Evolutionary conservation across 2,888 invertebrate species (phyloP), one percentile per base, ranked within the genome.

Genomic region (Azorinus chamasolen): DNA sequence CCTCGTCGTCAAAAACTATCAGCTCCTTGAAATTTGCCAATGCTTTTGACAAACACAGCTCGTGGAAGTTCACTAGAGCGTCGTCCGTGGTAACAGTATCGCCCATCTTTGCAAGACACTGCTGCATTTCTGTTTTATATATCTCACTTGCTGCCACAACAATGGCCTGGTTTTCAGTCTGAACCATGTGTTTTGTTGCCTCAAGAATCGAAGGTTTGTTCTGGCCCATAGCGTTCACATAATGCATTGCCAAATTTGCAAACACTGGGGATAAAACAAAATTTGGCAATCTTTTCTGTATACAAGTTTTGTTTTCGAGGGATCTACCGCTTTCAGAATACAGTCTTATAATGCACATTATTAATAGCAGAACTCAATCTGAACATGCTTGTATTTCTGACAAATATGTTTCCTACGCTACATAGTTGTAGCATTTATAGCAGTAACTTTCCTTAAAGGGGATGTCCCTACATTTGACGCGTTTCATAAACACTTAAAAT

Each of bases 251-350:
- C 12, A 57, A 41, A 22, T 18, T 43, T 1, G 39, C 18, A 41
- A 57, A 57, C 57, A 57, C 57, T 57, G 41, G 20, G 41, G 39
- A 32, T n/a, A n/a, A n/a, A n/a, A n/a, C n/a, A n/a, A n/a, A n/a
- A n/a, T n/a, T n/a, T n/a, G n/a, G n/a, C n/a, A n/a, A n/a, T n/a
- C n/a, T n/a, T n/a, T n/a, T n/a, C n/a, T n/a, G n/a, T n/a, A n/a
- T n/a, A n/a, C n/a, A n/a, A n/a, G n/a, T n/a, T n/a, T n/a, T n/a
- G n/a, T n/a, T n/a, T n/a, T n/a, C n/a, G n/a, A n/a, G n/a, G n/a
- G n/a, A n/a, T n/a, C n/a, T n/a, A n/a, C n/a, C n/a, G n/a, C n/a
- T n/a, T n/a, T n/a, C n/a, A n/a, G n/a, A n/a, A n/a, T n/a, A n/a
- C n/a, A n/a, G n/a, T n/a, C n/a, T n/a, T n/a, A n/a, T n/a, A n/a